A percentile compares a stretch with the other conserved stretches of the same genome.
phyloP scores from a whole-genome alignment of 2,113 vertebrate genomes.

The Xiphophorus maculatus region DNA sequence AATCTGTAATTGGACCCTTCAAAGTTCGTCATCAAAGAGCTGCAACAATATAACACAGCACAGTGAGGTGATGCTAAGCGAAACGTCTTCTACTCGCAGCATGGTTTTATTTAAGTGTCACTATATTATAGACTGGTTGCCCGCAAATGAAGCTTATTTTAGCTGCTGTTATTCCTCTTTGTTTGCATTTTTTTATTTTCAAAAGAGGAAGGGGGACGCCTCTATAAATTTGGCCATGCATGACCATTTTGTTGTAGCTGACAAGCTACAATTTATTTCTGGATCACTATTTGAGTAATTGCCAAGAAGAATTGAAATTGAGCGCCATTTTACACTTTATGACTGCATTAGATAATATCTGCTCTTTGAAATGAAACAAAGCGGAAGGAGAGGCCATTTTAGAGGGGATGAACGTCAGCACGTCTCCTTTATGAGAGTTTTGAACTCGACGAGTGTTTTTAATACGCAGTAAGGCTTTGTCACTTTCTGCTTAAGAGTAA shows the following conservation, averaged over 20 bases:
- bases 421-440: too few relatives aligned
- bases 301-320: not conserved
- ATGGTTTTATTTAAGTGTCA: not conserved
- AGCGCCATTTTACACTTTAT: not conserved
- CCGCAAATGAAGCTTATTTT: not conserved
- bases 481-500: too few relatives aligned
- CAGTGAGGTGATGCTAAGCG: too few relatives aligned
- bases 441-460: too few relatives aligned
- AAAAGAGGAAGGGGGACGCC: not conserved
- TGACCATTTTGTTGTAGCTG: not conserved
- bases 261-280: not conserved
- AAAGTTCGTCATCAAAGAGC: not conserved
- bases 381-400: too few relatives aligned
- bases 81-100: not conserved
- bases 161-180: not conserved
- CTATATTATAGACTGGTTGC: not conserved
- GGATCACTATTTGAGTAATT: not conserved
- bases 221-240: not conserved
- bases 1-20: not conserved
- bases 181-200: not conserved
- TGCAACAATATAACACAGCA: not conserved
- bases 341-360: too few relatives aligned
- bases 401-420: too few relatives aligned
- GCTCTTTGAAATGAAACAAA: too few relatives aligned
- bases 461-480: too few relatives aligned